Base-by-base conservation (phyloP, 1,140 invertebrate genomes). In the Ganaspis sp. region DNA sequence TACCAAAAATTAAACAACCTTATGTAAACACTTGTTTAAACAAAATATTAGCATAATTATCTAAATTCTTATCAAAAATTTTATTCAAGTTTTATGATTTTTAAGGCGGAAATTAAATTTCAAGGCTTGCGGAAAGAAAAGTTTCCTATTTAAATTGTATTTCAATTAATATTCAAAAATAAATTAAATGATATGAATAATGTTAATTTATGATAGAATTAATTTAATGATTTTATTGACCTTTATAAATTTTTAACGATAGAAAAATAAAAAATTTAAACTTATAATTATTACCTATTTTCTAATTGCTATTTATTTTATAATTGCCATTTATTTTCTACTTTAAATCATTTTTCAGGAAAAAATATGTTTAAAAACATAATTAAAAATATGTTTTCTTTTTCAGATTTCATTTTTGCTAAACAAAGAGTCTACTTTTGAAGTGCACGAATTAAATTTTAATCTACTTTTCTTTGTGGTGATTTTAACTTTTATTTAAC, bases 11-110 rank as follows among this genome's bases (percentile, higher is more conserved):
- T 4, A 8, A 11, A 12, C 12, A 29, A 26, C 29, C 6, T 49
- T 49, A 17, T n/a, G 5, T 17, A 29, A 6, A 64, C 58, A 64
- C 21, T 64, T 64, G 26, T 64, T 64, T 11, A 26, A 58, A 23
- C 21, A 34, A 34, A 64, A 23, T 54, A 54, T 54, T 11, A 23
- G 53, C 6, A 54, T 54, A 12, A 54, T 21, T 1, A 54, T 77
- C 34, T 71, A 53, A 29, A 64, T 72, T 23, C 54, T 64, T 64
- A 26, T 29, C 23, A 64, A 29, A 15, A 69, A 12, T 71, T 38
- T 15, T 4, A 9, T 15, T 64, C 5, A 9, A 21, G 26, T 64
- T 29, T 64, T 12, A 29, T n/a, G 54, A 4, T 64, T 64, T 12
- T 6, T 12, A 58, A 64, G 9, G 15, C 23, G 21, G 53, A 23